A percentile compares a stretch with the other conserved stretches of the same genome.
Evolutionary conservation across 2,113 vertebrate species (phyloP).

Genomic region (Nyctibius bracteatus): DNA sequence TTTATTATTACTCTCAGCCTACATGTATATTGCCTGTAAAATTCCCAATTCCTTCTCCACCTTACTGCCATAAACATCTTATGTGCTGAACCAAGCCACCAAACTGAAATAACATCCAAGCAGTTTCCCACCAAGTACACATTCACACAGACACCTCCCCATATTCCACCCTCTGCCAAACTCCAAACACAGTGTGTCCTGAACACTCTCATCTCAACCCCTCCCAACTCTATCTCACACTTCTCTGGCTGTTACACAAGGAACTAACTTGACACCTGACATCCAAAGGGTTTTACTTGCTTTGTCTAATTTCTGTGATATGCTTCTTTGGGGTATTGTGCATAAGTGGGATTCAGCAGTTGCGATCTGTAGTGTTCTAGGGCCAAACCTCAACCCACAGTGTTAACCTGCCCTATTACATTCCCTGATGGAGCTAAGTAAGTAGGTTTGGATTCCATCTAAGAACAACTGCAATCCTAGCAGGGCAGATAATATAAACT

Average conservation of each 20-base stretch:
- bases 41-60: not conserved
- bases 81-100: not conserved
- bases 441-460: not conserved
- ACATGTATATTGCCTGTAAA: not conserved
- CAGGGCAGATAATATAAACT: not conserved
- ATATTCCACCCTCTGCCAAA: not conserved
- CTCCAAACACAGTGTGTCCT: not conserved
- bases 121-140: not conserved
- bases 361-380: not conserved
- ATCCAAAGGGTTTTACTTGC: not conserved
- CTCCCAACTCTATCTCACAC: not conserved
- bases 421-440: not conserved
- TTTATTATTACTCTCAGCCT: not conserved
- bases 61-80: not conserved
- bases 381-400: not conserved
- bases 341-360: not conserved
- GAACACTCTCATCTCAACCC: not conserved
- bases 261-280: not conserved
- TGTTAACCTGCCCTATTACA: not conserved
- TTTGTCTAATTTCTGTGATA: not conserved
- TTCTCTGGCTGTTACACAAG: not conserved
- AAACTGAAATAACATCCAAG: not conserved
- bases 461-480: not conserved
- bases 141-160: not conserved
- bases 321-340: accelerated